phyloP scores from a whole-genome alignment of 2,797 vertebrate species.

The Labroides dimidiatus region DNA sequence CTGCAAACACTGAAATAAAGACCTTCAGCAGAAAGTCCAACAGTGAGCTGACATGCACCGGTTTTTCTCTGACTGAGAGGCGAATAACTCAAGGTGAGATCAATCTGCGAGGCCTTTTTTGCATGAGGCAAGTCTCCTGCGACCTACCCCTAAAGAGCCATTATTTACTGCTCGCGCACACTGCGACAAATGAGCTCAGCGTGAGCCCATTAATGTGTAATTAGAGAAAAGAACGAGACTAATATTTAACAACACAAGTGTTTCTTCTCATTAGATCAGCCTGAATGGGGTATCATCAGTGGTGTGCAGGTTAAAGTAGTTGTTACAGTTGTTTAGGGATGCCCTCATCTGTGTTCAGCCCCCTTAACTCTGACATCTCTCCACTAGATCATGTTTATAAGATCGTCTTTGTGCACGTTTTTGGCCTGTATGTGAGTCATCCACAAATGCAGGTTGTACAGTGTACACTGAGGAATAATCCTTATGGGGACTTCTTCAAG shows the following conservation, averaged over 20 bases:
- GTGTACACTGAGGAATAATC: no score
- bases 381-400: no score
- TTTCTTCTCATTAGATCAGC: slow-evolving; percentile 62
- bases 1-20: slow-evolving; percentile 63
- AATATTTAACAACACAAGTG: slow-evolving; percentile 73
- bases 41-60: slow-evolving; percentile 43
- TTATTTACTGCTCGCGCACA: slow-evolving; percentile 69
- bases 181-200: slow-evolving; percentile 74
- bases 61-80: slow-evolving; percentile 49
- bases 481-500: no score
- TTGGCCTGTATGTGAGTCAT: no score
- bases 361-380: no score
- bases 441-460: no score
- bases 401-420: no score
- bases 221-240: slow-evolving; percentile 72
- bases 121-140: slow-evolving; percentile 50
- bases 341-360: no score
- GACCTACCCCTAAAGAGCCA: slow-evolving; percentile 60
- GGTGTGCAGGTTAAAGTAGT: slow-evolving; percentile 34
- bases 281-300: slow-evolving; percentile 46
- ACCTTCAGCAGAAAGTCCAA: slow-evolving; percentile 48
- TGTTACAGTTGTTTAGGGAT: slow-evolving; percentile 26
- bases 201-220: slow-evolving; percentile 76
- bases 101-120: slow-evolving; percentile 60
- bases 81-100: slow-evolving; percentile 69